Evolutionary conservation across 2,888 invertebrate genomes (phyloP), one percentile per base, ranked within the genome.

Genomic region (Netelia virgata): DNA sequence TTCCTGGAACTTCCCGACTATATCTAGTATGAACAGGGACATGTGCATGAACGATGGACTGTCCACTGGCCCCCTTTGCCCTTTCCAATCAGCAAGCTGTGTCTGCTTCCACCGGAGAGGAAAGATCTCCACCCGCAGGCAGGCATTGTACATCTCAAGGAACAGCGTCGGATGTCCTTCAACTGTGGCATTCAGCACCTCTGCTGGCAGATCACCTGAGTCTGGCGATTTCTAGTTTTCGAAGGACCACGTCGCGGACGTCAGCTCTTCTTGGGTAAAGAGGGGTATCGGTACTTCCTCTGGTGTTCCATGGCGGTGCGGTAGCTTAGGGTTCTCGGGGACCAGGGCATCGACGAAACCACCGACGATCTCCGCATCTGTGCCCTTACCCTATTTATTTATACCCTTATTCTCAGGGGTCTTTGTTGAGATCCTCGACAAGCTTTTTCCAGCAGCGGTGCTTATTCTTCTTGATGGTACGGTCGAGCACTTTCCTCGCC

Each of bases 1-100:
- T 59, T 89, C 88, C n/a, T 83, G 66, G 10, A 88, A 55, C 28
- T 86, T 87, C 8, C 82, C 80, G 6, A 82, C 79, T 0, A 50
- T 69, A 16, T 85, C 75, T 0, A 78, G 75, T 64, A 88, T 85
- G 72, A 83, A 88, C 1, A 86, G 63, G 28, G 82, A 80, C 20
- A 86, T 76, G 66, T 83, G 86, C n/a, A n/a, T n/a, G 6, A 75
- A 47, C 36, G 79, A 83, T 41, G 88, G 79, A 9, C 64, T 64
- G 50, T 59, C 59, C 14, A 61, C 61, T 36, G 82, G 74, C 83
- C 85, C 1, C 81, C 77, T 70, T 86, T 87, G 23, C 2, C 23
- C 23, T 23, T 2, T 2, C 2, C 23, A 2, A 23, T 23, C 23
- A 8, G 75, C 83, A 3, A 85, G 77, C 20, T 70, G 16, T n/a